Conservation (phyloP, 1,140 invertebrate species). For the Achatina immaculata region DNA sequence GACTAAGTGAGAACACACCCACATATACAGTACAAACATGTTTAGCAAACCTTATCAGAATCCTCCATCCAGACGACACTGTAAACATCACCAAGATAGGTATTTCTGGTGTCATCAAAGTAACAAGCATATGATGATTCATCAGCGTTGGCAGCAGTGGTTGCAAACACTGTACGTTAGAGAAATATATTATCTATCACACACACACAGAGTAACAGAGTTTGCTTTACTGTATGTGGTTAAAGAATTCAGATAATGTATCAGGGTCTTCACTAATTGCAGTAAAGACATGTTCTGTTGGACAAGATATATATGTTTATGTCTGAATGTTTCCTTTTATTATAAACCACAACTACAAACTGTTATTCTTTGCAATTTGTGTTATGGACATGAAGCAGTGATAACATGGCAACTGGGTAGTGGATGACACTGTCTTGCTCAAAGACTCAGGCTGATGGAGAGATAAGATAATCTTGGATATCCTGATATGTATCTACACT, state of each 20-base stretch:
- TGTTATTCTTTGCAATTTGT: no score
- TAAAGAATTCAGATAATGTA: background rate
- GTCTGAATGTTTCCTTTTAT: no score
- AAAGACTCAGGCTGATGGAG: no score
- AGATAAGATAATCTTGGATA: no score
- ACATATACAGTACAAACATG: no score
- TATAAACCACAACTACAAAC: no score
- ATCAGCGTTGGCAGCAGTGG: conserved; percentile 77
- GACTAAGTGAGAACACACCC: no score
- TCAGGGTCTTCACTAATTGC: background rate
- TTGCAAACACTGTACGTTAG: conserved; percentile 75
- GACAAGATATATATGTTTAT: no score
- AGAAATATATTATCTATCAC: conserved; percentile 1
- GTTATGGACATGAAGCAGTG: no score
- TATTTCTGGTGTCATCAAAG: conserved; percentile 72
- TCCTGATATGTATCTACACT: no score
- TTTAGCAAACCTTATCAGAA: conserved; percentile 75
- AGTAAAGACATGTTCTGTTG: background rate
- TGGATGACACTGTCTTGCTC: no score
- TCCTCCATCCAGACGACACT: conserved; percentile 81
- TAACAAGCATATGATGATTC: conserved; percentile 79
- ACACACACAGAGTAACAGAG: background rate
- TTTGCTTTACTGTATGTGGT: background rate
- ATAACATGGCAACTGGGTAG: no score
- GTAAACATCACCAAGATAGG: conserved; percentile 77